Conservation (phyloP, 2,888 invertebrate genomes). For the Standfussiana lucernea region DNA sequence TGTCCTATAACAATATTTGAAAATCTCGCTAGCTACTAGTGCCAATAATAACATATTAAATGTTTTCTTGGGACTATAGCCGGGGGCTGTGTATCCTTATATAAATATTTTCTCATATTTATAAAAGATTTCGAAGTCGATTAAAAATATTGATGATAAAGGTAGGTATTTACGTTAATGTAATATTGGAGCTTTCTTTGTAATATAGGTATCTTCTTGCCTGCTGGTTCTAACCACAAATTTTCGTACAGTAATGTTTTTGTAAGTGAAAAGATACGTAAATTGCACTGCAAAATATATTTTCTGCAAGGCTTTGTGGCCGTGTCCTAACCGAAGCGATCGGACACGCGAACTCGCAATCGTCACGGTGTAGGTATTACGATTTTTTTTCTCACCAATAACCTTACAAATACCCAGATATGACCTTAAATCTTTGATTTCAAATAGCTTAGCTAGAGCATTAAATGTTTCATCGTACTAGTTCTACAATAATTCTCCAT, state of each 20-base stretch:
- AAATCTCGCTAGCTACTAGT: slow-evolving; percentile 47
- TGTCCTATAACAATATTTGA: slow-evolving; percentile 57
- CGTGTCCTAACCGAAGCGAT: background rate
- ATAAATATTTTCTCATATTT: slow-evolving; percentile 39
- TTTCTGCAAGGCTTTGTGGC: background rate
- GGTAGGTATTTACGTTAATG: background rate
- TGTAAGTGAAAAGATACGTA: too few relatives aligned
- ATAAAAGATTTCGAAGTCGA: slow-evolving; percentile 42
- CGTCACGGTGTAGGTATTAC: background rate
- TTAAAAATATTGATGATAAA: slow-evolving; percentile 15
- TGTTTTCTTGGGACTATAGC: slow-evolving; percentile 58
- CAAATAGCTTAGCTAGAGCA: background rate
- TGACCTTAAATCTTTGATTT: background rate
- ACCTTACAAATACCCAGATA: background rate
- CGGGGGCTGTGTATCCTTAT: slow-evolving; percentile 33
- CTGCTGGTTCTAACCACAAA: too few relatives aligned
- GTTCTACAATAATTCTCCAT: background rate
- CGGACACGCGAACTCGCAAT: background rate
- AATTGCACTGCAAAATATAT: background rate
- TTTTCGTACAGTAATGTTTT: background rate
- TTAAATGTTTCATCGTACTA: background rate
- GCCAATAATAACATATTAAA: slow-evolving; percentile 53
- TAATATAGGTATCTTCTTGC: background rate
- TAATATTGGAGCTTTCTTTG: background rate
- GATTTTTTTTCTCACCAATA: background rate